These are phyloP conservation scores for Cylas formicarius DNA, from an alignment of 1,140 invertebrate species.

Conservation along the genomic window DNA sequence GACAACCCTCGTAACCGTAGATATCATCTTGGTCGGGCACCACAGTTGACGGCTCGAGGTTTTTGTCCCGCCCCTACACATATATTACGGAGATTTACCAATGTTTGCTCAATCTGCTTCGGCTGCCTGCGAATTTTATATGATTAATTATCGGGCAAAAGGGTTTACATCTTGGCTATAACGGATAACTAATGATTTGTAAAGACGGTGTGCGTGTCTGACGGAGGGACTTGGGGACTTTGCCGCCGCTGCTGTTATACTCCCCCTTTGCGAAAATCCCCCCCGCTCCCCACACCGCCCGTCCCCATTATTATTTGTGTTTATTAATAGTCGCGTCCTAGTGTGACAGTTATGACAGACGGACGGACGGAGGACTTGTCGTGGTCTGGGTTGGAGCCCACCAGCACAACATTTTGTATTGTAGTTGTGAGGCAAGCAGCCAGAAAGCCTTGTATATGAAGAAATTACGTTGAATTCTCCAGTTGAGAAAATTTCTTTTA, in stretches of 20 bases:
- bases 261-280: conserved; percentile 1
- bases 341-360: too few relatives aligned
- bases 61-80: conserved; percentile 10
- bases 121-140: conserved; percentile 18
- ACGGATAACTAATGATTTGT: conserved; percentile 26
- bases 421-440: too few relatives aligned
- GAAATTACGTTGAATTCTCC: background rate
- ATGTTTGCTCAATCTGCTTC: conserved; percentile 24
- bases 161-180: conserved; percentile 26
- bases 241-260: too few relatives aligned
- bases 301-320: conserved; percentile 12
- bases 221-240: conserved; percentile 21
- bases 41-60: too few relatives aligned
- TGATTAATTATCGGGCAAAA: conserved; percentile 25
- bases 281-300: conserved; percentile 2
- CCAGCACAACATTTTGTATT: too few relatives aligned
- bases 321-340: conserved; percentile 13
- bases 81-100: conserved; percentile 24
- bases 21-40: too few relatives aligned
- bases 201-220: conserved; percentile 25
- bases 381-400: too few relatives aligned
- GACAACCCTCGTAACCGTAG: too few relatives aligned
- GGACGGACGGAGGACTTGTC: too few relatives aligned
- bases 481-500: conserved; percentile 1
- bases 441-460: conserved; percentile 8